phyloP scores from a whole-genome alignment of 2,113 vertebrate species.

The Etheostoma cragini region DNA sequence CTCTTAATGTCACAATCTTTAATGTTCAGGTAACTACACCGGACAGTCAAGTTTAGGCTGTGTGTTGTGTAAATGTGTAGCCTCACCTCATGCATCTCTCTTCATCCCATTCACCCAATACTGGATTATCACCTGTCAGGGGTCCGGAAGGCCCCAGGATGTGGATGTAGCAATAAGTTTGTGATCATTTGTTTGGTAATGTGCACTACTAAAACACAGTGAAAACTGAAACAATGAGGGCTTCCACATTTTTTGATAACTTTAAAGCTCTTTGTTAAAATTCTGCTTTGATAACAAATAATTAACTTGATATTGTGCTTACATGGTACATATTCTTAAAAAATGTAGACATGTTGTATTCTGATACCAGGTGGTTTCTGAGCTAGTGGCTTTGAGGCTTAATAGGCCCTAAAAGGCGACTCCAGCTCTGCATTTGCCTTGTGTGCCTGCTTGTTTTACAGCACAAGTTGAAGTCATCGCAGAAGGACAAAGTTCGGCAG shows the following conservation, averaged over 20 bases:
- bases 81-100: not conserved
- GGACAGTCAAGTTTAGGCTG: constrained; percentile 5
- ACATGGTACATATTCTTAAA: not conserved
- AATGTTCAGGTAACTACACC: too few species aligned
- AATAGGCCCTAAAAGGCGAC: not conserved
- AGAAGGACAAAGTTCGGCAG: constrained; percentile 96
- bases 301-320: not conserved
- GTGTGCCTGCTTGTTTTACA: constrained; percentile 66
- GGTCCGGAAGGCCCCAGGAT: not conserved
- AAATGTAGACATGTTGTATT: not conserved
- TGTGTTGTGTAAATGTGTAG: not conserved
- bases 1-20: too few species aligned
- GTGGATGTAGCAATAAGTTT: not conserved
- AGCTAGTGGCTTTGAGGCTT: too few species aligned
- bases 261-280: not conserved
- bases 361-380: not conserved
- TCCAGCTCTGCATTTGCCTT: constrained; percentile 11
- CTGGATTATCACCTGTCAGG: not conserved
- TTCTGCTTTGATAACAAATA: not conserved
- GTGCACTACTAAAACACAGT: not conserved
- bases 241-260: not conserved
- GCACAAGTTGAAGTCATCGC: constrained; percentile 94
- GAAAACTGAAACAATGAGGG: not conserved
- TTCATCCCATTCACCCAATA: not conserved
- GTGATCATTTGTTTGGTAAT: not conserved